Evolutionary conservation across 2,797 vertebrate species (phyloP), one percentile per base, ranked within the genome.

Genomic region (Ambastaia sidthimunki): DNA sequence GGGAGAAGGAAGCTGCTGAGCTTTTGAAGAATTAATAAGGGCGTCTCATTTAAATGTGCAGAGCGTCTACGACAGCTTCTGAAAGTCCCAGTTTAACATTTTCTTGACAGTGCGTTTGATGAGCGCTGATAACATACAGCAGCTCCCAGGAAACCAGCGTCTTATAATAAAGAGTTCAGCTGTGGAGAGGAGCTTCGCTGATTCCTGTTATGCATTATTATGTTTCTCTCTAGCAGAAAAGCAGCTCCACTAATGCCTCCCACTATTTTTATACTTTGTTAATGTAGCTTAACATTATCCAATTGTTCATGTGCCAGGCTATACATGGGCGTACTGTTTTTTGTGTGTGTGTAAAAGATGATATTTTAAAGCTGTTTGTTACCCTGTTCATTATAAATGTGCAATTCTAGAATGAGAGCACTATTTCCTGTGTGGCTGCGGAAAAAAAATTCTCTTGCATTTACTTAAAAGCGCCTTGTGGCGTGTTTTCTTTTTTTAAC

Each of bases 1-100:
- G 88, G 86, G 88, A 81, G 79, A 67, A 37, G 86, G 89, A 88
- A 84, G 34, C 80, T 59, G n/a, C 79, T 84, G 88, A 78, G 84
- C 90, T 86, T 91, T 91, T 93, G 89, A 92, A 91, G 92, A 91
- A 94, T 94, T 95, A 91, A 92, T 94, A 93, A 87, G 85, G 62
- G 83, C 85, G 80, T 80, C 85, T 90, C 88, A 91, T 94, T 85
- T 89, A 86, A 89, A 92, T 92, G 83, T 57, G 89, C 90, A 77
- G 87, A 60, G 85, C 82, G 71, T 90, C 90, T 75, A 66, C 81
- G 86, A 74, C 86, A 89, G 87, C 88, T 23, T 3, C 79, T 88
- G 88, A 82, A 91, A 92, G 85, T 76, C 88, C 90, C 78, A 88
- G 86, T 84, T 93, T 93, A 89, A 86, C 80, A 76, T 94, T 95